A percentile compares a stretch with the other conserved stretches of the same genome.
These are phyloP conservation scores for Drosophila pectinifera DNA, from an alignment of 1,140 invertebrate genomes.

Conservation along the genomic window DNA sequence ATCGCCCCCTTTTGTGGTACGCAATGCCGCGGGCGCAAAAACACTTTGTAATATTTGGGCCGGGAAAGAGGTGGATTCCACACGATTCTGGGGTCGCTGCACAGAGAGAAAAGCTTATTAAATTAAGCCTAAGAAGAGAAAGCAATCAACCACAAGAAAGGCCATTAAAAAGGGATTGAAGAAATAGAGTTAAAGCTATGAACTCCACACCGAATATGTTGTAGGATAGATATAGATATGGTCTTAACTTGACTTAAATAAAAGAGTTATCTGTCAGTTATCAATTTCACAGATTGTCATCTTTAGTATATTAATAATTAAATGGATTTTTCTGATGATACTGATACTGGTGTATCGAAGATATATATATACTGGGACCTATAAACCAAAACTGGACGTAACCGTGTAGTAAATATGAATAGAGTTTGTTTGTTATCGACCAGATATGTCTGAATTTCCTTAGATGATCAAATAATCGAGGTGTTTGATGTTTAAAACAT, in stretches of 20 bases:
- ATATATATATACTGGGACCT: too few species aligned
- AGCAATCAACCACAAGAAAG: too few species aligned
- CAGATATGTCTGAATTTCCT: neutral
- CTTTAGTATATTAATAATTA: neutral
- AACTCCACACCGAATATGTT: neutral
- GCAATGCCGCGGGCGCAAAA: constrained; percentile 69
- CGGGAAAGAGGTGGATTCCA: constrained; percentile 20
- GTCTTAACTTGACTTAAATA: too few species aligned
- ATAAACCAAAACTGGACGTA: too few species aligned
- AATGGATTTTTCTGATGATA: too few species aligned
- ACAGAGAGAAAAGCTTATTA: neutral
- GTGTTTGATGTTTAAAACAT: neutral
- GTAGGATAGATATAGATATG: neutral
- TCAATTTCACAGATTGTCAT: too few species aligned
- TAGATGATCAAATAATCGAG: too few species aligned
- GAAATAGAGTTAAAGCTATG: neutral
- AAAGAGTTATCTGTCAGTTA: too few species aligned
- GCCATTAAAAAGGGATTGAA: neutral
- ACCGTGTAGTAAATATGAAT: too few species aligned
- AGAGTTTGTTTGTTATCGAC: neutral
- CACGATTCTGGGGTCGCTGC: constrained; percentile 4
- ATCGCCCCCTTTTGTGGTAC: constrained; percentile 64
- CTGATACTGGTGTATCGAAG: too few species aligned
- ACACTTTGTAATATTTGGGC: constrained; percentile 79
- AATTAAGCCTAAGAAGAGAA: neutral